Conservation (phyloP, 35 echinoderm and acorn worm genomes). For the Lytechinus pictus region DNA sequence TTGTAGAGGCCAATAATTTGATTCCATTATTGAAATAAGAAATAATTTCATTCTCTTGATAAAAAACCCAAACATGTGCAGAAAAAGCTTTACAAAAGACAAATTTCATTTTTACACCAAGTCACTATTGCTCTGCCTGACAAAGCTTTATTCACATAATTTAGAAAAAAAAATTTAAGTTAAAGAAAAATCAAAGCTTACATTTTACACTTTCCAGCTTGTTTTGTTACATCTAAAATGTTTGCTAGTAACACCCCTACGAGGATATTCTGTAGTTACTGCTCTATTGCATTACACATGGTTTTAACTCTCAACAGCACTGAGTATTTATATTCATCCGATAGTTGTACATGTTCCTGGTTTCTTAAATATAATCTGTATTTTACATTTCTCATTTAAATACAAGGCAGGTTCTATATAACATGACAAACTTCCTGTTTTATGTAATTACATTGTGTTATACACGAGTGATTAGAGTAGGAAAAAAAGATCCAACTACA, state of each 20-base stretch:
- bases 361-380: slow-evolving; percentile 7
- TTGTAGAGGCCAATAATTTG: neutral
- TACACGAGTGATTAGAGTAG: neutral
- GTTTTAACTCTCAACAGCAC: neutral
- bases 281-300: neutral
- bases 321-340: slow-evolving; percentile 8
- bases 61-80: neutral
- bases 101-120: neutral
- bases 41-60: neutral
- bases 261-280: neutral
- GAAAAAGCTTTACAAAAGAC: neutral
- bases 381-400: neutral
- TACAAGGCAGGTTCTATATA: neutral
- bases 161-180: neutral
- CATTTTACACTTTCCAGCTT: neutral
- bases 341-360: neutral
- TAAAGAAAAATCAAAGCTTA: slow-evolving; percentile 23
- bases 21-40: neutral
- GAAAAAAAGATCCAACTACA: neutral
- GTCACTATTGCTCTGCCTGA: neutral
- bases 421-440: neutral
- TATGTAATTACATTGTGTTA: neutral
- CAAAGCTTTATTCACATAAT: slow-evolving; percentile 21
- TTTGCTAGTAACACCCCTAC: neutral
- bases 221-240: neutral